Percentiles rank a stretch among this genome's conserved stretches.
These are phyloP conservation scores for Pollenia labialis DNA, from an alignment of 2,888 invertebrate genomes.

Conservation along the genomic window DNA sequence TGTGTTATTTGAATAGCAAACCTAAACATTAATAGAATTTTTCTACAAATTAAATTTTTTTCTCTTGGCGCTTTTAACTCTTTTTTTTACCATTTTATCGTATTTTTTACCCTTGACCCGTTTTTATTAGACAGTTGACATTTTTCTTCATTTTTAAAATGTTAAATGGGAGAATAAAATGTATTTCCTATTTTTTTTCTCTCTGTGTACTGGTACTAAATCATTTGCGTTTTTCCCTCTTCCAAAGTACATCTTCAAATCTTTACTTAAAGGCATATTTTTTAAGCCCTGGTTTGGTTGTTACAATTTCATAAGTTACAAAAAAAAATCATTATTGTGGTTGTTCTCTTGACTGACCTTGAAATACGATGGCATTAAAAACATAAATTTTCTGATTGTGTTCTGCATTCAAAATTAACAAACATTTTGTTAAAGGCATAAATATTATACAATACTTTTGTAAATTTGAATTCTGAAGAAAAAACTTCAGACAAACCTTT, in stretches of 20 bases:
- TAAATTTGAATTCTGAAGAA: conserved; percentile 45
- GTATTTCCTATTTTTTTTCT: conserved; percentile 18
- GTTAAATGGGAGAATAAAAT: neutral
- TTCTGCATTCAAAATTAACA: conserved; percentile 38
- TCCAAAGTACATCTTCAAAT: conserved; percentile 50
- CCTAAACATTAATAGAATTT: too few relatives aligned
- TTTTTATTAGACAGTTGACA: too few relatives aligned
- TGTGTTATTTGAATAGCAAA: too few relatives aligned
- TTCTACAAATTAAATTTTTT: too few relatives aligned
- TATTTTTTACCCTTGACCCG: too few relatives aligned
- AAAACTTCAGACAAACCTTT: conserved; percentile 50
- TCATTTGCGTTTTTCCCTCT: conserved; percentile 31
- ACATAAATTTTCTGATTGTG: conserved; percentile 79
- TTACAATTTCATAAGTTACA: conserved; percentile 44
- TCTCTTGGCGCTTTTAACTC: too few relatives aligned
- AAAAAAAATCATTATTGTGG: conserved; percentile 1
- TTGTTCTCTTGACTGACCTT: conserved; percentile 78
- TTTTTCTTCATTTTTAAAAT: too few relatives aligned
- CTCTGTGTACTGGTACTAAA: conserved; percentile 28
- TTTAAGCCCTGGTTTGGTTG: conserved; percentile 54
- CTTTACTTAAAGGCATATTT: conserved; percentile 54
- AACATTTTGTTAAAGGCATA: conserved; percentile 47
- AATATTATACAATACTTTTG: neutral
- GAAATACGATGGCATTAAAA: conserved; percentile 79
- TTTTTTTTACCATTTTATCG: too few relatives aligned